These are phyloP conservation scores for Spermophilus dauricus DNA, from an alignment of 2,113 vertebrate genomes.

Conservation along the genomic window DNA sequence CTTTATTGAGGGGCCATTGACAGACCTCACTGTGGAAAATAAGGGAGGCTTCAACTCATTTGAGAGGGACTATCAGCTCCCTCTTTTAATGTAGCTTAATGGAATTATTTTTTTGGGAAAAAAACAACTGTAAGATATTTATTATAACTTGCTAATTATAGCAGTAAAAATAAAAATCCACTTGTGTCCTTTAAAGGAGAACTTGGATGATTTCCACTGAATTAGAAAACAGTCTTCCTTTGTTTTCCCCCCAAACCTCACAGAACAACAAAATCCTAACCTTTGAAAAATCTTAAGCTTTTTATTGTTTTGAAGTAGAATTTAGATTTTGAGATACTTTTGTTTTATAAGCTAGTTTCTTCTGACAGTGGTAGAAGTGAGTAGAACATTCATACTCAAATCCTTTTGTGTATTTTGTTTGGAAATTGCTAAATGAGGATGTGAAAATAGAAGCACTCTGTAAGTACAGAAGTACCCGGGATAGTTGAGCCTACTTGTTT, in stretches of 20 bases:
- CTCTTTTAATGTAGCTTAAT: slow-evolving; percentile 22
- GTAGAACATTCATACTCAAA: not conserved
- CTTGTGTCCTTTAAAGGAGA: slow-evolving; percentile 22
- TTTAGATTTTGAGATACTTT: slow-evolving; percentile 10
- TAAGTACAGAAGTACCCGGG: not conserved
- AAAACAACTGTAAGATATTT: not conserved
- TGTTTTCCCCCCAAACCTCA: not conserved
- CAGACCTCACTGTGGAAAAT: not conserved
- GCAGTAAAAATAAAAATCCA: slow-evolving; percentile 32
- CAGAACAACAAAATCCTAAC: slow-evolving; percentile 16
- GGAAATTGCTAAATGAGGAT: slow-evolving; percentile 9
- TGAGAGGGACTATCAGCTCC: not conserved
- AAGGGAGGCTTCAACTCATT: not conserved
- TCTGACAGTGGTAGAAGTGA: slow-evolving; percentile 1
- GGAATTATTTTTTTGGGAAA: not conserved
- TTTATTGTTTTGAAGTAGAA: slow-evolving; percentile 36
- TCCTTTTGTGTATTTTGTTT: slow-evolving; percentile 26
- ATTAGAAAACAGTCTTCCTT: not conserved
- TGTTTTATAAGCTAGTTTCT: slow-evolving; percentile 14
- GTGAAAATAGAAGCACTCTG: not conserved
- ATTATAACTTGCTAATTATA: not conserved
- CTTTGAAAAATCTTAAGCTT: not conserved
- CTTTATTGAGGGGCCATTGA: not conserved
- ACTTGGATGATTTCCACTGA: not conserved
- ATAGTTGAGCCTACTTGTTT: slow-evolving; percentile 47